These are phyloP conservation scores for Zophobas morio DNA, from an alignment of 1,140 invertebrate genomes.

Conservation along the genomic window DNA sequence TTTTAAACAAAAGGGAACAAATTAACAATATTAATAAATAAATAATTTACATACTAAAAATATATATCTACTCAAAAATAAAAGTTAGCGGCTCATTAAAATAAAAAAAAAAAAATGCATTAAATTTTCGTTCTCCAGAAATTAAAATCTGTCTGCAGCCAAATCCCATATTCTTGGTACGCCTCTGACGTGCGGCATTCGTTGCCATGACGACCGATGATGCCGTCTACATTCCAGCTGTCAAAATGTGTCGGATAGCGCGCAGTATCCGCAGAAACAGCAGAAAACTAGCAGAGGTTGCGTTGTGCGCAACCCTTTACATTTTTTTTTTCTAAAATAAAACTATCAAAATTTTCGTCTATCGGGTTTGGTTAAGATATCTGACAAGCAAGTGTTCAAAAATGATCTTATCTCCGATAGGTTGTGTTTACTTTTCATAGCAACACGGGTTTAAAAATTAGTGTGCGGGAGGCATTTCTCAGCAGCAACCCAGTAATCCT, in stretches of 20 bases:
- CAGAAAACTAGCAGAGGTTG: conserved; percentile 31
- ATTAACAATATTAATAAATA: too few relatives aligned
- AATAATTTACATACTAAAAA: too few relatives aligned
- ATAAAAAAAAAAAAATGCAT: too few relatives aligned
- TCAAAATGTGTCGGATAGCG: conserved; percentile 36
- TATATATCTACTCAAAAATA: too few relatives aligned
- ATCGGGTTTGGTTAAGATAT: background rate
- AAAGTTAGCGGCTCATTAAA: too few relatives aligned
- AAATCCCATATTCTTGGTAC: background rate
- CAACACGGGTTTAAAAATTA: conserved; percentile 19
- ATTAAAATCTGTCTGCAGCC: too few relatives aligned
- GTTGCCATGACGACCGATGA: conserved; percentile 18
- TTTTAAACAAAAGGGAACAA: too few relatives aligned
- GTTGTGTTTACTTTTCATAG: conserved; percentile 20
- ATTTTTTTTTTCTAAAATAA: conserved; percentile 28
- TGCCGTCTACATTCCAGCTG: conserved; percentile 10
- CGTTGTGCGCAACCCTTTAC: conserved; percentile 32
- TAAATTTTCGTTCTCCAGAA: too few relatives aligned
- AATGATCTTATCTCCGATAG: conserved; percentile 17
- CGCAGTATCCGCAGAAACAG: conserved; percentile 28
- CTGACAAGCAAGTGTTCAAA: conserved; percentile 12
- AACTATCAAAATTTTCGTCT: conserved; percentile 19
- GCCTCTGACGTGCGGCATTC: background rate
- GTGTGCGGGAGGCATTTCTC: background rate
- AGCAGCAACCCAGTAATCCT: background rate